Evolutionary conservation across 2,888 invertebrate species (phyloP), one percentile per base, ranked within the genome.

Genomic region (Orchesellides sinensis): DNA sequence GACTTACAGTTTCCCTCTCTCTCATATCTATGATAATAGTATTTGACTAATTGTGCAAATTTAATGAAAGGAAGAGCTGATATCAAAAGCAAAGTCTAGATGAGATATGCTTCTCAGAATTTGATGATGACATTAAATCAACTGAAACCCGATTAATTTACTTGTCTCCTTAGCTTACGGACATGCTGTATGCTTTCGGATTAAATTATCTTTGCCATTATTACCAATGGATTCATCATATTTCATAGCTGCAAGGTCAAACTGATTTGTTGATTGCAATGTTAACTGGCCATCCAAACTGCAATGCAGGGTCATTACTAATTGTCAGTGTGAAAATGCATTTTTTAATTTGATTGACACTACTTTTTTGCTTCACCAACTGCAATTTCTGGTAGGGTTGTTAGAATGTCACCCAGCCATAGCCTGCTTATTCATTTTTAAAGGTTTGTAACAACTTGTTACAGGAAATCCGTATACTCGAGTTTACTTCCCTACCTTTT

Each of bases 401-500:
- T n/a, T n/a, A n/a, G n/a, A n/a, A n/a, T n/a, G n/a, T n/a, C n/a
- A n/a, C n/a, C n/a, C n/a, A n/a, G n/a, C n/a, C n/a, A n/a, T n/a
- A n/a, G n/a, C n/a, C n/a, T n/a, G n/a, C n/a, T n/a, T n/a, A n/a
- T n/a, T n/a, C n/a, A n/a, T n/a, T n/a, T n/a, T n/a, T n/a, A n/a
- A 40, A 8, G 2, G 4, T 40, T 40, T 32, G 32, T 10, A 32
- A 40, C 6, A 66, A 68, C 77, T 77, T 77, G 77, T 77, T 77
- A 77, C 77, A 45, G 77, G 77, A 77, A 77, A 77, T 27, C n/a
- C n/a, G 40, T 40, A 40, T 40, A 40, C 40, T 40, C 40, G n/a
- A n/a, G n/a, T 21, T 1, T 27, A 25, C 45, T 23, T 4, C 23
- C 2, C 14, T 29, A 29, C 47, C 2, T 68, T 49, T 14, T 40